Percentiles rank a stretch among this genome's conserved stretches.
These are phyloP conservation scores for Endotricha flammealis DNA, from an alignment of 2,888 invertebrate species.

Conservation along the genomic window DNA sequence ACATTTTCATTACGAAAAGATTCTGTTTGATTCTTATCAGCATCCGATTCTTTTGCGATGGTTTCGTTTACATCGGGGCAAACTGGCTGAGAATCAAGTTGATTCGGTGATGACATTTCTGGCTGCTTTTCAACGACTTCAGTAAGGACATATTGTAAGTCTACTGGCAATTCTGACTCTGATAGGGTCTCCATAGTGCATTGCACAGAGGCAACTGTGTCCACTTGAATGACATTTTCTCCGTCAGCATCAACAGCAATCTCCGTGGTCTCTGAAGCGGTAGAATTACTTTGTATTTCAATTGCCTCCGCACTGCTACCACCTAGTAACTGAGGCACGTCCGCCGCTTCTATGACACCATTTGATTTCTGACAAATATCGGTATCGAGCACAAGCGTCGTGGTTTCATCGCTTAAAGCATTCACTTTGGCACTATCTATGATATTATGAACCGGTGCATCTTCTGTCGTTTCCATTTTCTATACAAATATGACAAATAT, in stretches of 20 bases:
- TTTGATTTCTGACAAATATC: slow-evolving; percentile 58
- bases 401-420: slow-evolving; percentile 29
- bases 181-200: not conserved
- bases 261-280: not conserved
- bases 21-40: slow-evolving; percentile 21
- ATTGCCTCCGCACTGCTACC: slow-evolving; percentile 1
- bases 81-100: slow-evolving; percentile 14
- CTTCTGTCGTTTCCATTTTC: slow-evolving; percentile 43
- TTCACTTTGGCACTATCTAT: slow-evolving; percentile 39
- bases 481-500: slow-evolving; percentile 6
- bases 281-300: slow-evolving; percentile 5
- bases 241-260: not conserved
- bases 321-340: slow-evolving; percentile 18
- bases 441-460: slow-evolving; percentile 32
- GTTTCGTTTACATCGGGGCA: slow-evolving; percentile 15
- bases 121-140: slow-evolving; percentile 13
- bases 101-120: slow-evolving; percentile 7
- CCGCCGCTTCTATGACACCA: slow-evolving; percentile 44
- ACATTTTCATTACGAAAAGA: slow-evolving; percentile 32
- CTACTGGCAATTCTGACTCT: too few relatives aligned
- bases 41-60: slow-evolving; percentile 27
- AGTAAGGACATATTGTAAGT: too few relatives aligned
- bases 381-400: slow-evolving; percentile 26
- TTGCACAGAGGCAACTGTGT: not conserved
- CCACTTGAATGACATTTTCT: not conserved